These are phyloP conservation scores for Kryptolebias ocellatus DNA, from an alignment of 2,797 vertebrate species.

Conservation along the genomic window DNA sequence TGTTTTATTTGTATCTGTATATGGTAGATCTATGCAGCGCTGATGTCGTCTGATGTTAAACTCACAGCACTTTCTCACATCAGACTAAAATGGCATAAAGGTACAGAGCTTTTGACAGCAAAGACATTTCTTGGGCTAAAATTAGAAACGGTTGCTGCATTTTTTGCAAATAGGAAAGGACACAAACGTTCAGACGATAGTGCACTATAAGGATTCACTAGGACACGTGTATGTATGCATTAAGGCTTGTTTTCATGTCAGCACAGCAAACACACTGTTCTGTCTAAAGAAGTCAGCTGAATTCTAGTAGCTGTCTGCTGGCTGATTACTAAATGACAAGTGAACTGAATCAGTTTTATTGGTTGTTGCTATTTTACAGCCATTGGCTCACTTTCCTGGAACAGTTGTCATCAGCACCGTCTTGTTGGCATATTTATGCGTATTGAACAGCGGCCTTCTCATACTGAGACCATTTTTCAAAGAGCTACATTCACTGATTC, in stretches of 20 bases:
- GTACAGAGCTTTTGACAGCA: constrained; percentile 46
- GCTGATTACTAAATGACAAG: background rate
- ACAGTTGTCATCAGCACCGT: constrained; percentile 1
- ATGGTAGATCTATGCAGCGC: constrained; percentile 9
- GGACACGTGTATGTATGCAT: constrained; percentile 4
- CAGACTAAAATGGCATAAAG: constrained; percentile 23
- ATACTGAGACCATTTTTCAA: no score
- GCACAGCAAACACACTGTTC: constrained; percentile 19
- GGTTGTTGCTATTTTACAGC: constrained; percentile 4
- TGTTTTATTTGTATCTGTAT: constrained; percentile 16
- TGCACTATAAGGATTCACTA: no score
- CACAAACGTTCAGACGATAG: constrained; percentile 3
- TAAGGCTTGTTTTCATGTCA: constrained; percentile 17
- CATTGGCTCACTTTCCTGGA: background rate
- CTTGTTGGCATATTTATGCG: background rate
- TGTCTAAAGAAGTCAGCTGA: constrained; percentile 44
- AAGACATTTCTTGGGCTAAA: constrained; percentile 40
- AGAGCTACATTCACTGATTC: no score
- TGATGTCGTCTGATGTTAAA: background rate
- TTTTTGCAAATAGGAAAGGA: constrained; percentile 40
- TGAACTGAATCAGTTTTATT: constrained; percentile 3
- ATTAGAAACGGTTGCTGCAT: constrained; percentile 39
- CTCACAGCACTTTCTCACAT: constrained; percentile 5
- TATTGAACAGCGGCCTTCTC: no score
- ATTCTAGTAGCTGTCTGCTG: constrained; percentile 29